phyloP scores from a whole-genome alignment of 2,113 vertebrate species.

The Oryzias celebensis region DNA sequence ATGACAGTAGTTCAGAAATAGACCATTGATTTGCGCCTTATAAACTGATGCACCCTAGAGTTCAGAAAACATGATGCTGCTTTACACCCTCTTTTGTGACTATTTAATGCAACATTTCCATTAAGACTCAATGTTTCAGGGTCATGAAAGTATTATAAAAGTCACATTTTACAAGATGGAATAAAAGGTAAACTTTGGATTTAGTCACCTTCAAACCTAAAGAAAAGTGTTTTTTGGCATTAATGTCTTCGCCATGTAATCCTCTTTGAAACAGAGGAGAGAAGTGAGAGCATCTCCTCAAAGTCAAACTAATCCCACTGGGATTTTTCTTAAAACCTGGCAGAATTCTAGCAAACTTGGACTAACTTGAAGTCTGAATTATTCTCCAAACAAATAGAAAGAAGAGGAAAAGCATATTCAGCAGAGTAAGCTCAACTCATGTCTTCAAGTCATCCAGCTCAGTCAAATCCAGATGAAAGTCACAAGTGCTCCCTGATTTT shows the following conservation, averaged over 20 bases:
- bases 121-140: neutral
- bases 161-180: neutral
- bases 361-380: conserved; percentile 49
- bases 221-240: conserved; percentile 42
- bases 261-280: conserved; percentile 59
- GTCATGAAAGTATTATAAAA: neutral
- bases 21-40: too few relatives aligned
- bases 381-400: conserved; percentile 31
- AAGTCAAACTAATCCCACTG: conserved; percentile 56
- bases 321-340: conserved; percentile 58
- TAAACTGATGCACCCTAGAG: too few relatives aligned
- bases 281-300: conserved; percentile 40
- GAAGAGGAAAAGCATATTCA: conserved; percentile 28
- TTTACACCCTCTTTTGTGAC: neutral
- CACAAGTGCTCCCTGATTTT: conserved; percentile 10
- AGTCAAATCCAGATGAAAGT: conserved; percentile 17
- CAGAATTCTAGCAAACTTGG: conserved; percentile 58
- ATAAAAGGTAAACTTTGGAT: conserved; percentile 13
- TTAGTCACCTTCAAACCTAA: conserved; percentile 51
- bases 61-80: too few relatives aligned
- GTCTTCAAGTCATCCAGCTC: conserved; percentile 17
- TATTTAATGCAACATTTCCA: neutral
- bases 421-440: conserved; percentile 34
- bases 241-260: conserved; percentile 61
- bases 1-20: too few relatives aligned